These are phyloP conservation scores for Paguma larvata DNA, from an alignment of 2,797 vertebrate genomes.

Conservation along the genomic window DNA sequence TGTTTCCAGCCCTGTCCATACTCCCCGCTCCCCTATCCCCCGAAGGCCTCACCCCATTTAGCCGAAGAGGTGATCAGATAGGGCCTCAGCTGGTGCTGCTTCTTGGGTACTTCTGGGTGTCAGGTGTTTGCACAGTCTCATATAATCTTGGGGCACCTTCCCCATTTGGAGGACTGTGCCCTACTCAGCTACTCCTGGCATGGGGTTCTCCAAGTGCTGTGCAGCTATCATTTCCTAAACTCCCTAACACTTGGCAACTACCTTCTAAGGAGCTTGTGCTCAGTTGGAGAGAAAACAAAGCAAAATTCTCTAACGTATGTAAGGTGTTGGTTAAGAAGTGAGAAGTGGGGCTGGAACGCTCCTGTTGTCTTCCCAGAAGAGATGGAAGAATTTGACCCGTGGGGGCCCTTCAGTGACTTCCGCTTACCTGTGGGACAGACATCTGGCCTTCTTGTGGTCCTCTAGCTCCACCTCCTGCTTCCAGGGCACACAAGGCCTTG, in stretches of 20 bases:
- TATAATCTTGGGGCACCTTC: not conserved
- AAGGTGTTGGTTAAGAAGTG: not conserved
- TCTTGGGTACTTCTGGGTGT: not conserved
- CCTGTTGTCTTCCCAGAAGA: not conserved
- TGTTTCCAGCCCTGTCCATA: not conserved
- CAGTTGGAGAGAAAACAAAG: not conserved
- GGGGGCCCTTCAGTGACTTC: not conserved
- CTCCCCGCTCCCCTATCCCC: not conserved
- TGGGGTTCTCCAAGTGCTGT: not conserved
- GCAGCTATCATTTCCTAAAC: not conserved
- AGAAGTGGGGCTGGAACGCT: not conserved
- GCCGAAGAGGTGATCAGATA: not conserved
- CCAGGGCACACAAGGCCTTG: not conserved
- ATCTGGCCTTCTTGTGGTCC: not conserved
- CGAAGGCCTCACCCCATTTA: accelerated
- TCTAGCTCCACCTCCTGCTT: accelerated
- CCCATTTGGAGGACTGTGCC: not conserved
- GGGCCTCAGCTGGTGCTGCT: not conserved
- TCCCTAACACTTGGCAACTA: not conserved
- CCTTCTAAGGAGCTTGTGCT: not conserved
- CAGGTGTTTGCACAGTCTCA: not conserved
- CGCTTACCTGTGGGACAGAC: not conserved
- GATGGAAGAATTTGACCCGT: not conserved
- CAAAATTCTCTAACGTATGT: not conserved
- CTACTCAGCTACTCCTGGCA: not conserved